Percentiles rank a stretch among this genome's conserved stretches.
phyloP scores from a whole-genome alignment of 30 jellyfish, hydroid and myxozoan genomes.

The Morbakka virulenta region DNA sequence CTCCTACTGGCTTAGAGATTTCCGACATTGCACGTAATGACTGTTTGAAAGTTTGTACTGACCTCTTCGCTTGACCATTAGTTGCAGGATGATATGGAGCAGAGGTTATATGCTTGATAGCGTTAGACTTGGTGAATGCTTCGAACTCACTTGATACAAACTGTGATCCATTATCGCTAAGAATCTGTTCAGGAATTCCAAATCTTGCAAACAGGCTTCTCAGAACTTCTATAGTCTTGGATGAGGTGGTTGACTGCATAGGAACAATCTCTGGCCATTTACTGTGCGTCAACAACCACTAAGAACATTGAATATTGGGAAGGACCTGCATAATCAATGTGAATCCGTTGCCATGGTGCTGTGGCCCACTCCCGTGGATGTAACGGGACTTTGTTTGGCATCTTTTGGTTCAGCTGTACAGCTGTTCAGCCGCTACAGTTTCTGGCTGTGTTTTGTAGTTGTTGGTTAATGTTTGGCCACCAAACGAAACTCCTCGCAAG shows the following conservation, averaged over 20 bases:
- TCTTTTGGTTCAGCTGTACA: neutral
- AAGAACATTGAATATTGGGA: no score
- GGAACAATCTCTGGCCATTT: conserved; percentile 25
- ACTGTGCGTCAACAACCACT: no score
- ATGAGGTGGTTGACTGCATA: neutral
- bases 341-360: no score
- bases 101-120: neutral
- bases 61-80: conserved; percentile 1
- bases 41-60: conserved; percentile 14
- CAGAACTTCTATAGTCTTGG: conserved; percentile 6
- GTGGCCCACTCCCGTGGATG: no score
- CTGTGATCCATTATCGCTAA: neutral
- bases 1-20: neutral
- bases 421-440: neutral
- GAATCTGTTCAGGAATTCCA: conserved; percentile 4
- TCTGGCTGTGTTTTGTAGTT: neutral
- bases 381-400: neutral
- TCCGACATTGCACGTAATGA: conserved; percentile 10
- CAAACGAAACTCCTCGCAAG: neutral
- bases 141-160: neutral
- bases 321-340: conserved; percentile 1
- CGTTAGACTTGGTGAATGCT: neutral
- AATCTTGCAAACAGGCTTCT: neutral
- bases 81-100: conserved; percentile 5
- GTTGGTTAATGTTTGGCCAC: neutral